Base-by-base conservation (phyloP, 1,140 invertebrate species). In the Agrypnia vestita region DNA sequence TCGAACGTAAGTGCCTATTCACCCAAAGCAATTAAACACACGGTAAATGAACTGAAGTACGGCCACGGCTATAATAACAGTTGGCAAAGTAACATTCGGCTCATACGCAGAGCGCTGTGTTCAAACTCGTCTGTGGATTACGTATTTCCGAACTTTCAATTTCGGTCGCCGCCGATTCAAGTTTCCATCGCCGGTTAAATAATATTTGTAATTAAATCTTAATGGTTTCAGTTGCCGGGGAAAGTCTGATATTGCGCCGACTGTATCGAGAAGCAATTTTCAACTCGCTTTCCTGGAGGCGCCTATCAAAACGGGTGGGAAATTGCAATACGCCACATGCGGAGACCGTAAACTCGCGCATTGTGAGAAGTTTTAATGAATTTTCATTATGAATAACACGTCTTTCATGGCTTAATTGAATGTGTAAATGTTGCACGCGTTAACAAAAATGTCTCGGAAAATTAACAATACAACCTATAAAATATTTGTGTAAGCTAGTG, bases 201-300 rank as follows among this genome's bases (percentile, higher is more conserved):
- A 74, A 80, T 80, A 80, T 80, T 80, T 76, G 79, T 80, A 80
- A 80, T 80, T 76, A 80, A 76, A 74, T 76, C 46, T 59, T 55
- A 75, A 74, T 64, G 19, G 47, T n/a, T 73, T 55, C 69, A 53
- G 35, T 73, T 49, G n/a, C 64, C n/a, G 43, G 7, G 44, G 43
- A 69, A 46, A 35, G 25, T 35, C 25, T 35, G 25, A 3, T 35
- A 35, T 35, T 35, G 25, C 9, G 19, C 19, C 61, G 61, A 25
- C 35, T 47, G 44, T 73, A 73, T 73, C n/a, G 69, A 47, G 49
- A 73, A 73, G 19, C 49, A 71, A 25, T 21, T 73, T 69, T 69
- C 64, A 69, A 51, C 49, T 51, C 49, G 43, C 64, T 49, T 17
- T 69, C 43, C 9, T n/a, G n/a, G 8, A 46, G 44, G 64, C 43